Base-by-base conservation (phyloP, 2,888 invertebrate species). In the Thysanoteuthis rhombus region DNA sequence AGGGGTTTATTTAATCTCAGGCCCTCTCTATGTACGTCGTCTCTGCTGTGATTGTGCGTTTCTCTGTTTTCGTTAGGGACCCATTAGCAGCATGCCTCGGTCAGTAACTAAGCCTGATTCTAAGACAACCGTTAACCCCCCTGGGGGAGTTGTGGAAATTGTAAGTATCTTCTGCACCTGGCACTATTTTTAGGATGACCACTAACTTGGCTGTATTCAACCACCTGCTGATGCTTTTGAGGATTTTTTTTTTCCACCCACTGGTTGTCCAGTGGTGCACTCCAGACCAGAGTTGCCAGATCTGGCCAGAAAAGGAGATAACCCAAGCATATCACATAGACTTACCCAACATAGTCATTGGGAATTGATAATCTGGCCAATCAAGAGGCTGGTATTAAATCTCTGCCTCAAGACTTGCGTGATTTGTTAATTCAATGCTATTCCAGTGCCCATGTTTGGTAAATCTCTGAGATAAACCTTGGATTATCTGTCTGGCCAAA, bases 141-240 rank as follows among this genome's bases (percentile, higher is more conserved):
- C 42, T 92, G n/a, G 92, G 92, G 92, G 45, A 92, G 92, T 92
- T 92, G 92, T 92, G 92, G 92, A 92, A 92, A 45, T 92, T 92
- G 92, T 92, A 92, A 92, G 92, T 92, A 92, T 92, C 45, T 92
- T 45, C 45, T 45, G 92, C 92, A 92, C 92, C 92, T 45, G 39
- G 92, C 45, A 92, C 32, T 19, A 40, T 92, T 92, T 92, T 19
- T 92, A 19, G 36, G 90, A 92, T 32, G 32, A 92, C 45, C 92
- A 42, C 92, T 92, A 45, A 40, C 92, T 92, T 40, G 40, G 32
- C 45, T 40, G 12, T 92, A 39, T 16, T 92, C 39, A 92, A 42
- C 92, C 92, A n/a, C 92, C 39, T 92, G 40, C 40, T 92, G 58
- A 25, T 39, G n/a, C 75, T 75, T 75, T 75, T n/a, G 75, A 75